Evolutionary conservation across 1,140 invertebrate species (phyloP).

Genomic region (Arion vulgaris): DNA sequence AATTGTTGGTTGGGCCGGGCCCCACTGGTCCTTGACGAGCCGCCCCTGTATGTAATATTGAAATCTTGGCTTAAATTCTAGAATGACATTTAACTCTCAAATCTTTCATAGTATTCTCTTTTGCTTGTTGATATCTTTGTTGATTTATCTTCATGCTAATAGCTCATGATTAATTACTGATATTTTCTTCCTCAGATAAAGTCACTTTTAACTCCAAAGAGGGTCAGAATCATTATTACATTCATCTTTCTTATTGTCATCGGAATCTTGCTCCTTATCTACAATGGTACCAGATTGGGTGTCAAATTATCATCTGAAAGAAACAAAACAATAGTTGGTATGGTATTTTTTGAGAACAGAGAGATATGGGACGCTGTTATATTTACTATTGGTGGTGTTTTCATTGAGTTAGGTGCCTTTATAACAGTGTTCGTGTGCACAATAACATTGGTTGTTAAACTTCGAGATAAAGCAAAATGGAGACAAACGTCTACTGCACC

Average conservation of each 20-base stretch:
- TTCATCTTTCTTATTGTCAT: neutral
- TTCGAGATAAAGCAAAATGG: neutral
- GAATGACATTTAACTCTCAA: too few relatives aligned
- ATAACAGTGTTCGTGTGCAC: neutral
- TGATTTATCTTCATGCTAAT: too few relatives aligned
- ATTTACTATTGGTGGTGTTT: neutral
- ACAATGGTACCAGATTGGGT: neutral
- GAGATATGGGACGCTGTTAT: neutral
- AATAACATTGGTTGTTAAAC: neutral
- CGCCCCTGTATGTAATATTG: too few relatives aligned
- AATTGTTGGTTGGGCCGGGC: too few relatives aligned
- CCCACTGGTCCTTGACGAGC: too few relatives aligned
- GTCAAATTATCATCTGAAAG: neutral
- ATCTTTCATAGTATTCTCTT: too few relatives aligned
- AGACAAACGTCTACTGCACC: neutral
- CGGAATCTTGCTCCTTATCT: neutral
- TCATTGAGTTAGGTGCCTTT: neutral
- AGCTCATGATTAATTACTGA: too few relatives aligned
- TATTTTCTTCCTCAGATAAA: neutral
- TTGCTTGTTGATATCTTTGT: too few relatives aligned
- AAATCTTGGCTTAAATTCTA: too few relatives aligned
- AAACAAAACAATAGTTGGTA: neutral
- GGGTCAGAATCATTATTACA: neutral
- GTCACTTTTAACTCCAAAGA: neutral
- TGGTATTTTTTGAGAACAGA: neutral